Evolutionary conservation across 2,797 vertebrate species (phyloP).

Genomic region (Pempheris klunzingeri): DNA sequence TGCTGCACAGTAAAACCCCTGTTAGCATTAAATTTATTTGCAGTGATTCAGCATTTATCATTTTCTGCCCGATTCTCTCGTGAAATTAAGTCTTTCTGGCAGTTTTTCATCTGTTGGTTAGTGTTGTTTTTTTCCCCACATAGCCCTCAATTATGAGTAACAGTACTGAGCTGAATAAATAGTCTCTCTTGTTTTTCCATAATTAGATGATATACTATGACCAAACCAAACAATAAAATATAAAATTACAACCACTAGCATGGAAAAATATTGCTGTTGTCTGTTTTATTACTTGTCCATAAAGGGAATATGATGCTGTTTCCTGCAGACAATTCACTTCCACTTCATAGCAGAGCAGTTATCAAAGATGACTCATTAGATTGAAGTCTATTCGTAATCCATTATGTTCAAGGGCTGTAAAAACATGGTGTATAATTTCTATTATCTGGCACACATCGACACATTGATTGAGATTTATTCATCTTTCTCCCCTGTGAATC

Average conservation of each 20-base stretch:
- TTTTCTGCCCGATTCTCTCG: neutral
- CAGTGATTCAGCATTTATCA: slow-evolving; percentile 10
- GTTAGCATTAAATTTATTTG: slow-evolving; percentile 24
- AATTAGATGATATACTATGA: slow-evolving; percentile 5
- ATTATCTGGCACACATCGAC: neutral
- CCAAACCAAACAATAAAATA: slow-evolving; percentile 14
- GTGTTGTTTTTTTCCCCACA: slow-evolving; percentile 6
- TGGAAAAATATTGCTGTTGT: neutral
- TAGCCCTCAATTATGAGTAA: neutral
- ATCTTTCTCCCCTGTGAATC: neutral
- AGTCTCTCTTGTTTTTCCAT: slow-evolving; percentile 5
- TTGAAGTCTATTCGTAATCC: slow-evolving; percentile 6
- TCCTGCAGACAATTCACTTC: neutral
- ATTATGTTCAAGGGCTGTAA: slow-evolving; percentile 3
- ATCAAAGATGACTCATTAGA: slow-evolving; percentile 6
- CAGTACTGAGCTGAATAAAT: slow-evolving; percentile 2
- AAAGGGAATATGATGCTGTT: slow-evolving; percentile 4
- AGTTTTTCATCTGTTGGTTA: slow-evolving; percentile 20
- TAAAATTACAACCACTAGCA: neutral
- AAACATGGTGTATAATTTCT: neutral
- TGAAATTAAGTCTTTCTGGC: neutral
- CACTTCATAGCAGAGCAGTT: neutral
- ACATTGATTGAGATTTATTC: neutral
- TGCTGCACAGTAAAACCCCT: neutral
- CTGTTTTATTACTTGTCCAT: neutral